Evolutionary conservation across 2,888 invertebrate species (phyloP), one percentile per base, ranked within the genome.

Genomic region (Globia sparganii): DNA sequence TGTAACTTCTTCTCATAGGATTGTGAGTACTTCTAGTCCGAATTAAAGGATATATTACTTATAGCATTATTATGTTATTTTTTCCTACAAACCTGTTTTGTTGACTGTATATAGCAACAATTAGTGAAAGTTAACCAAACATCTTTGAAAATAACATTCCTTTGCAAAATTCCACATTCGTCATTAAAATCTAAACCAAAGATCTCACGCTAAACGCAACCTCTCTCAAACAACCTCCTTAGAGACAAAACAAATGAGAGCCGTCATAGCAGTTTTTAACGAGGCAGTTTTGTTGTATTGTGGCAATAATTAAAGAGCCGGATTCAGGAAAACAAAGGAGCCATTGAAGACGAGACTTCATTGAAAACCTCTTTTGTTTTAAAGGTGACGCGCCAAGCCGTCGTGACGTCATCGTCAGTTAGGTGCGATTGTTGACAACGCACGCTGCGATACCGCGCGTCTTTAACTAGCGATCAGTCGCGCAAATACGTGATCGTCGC

Each of bases 281-380:
- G 84, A 78, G 85, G 65, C 85, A 73, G 75, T 84, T 75, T 80
- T 68, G 72, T 66, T 59, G 71, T 81, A 85, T 77, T 86, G 76
- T 82, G 65, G 40, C 65, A 59, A 72, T 82, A 82, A 87, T 86
- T 87, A 87, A 79, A 85, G 76, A 73, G 65, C 67, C 80, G 75
- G 80, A 80, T 75, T 68, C 34, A 59, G 21, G 8, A 70, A 83
- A n/a, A 84, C 76, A 83, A 83, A 72, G 53, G 58, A 37, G 11
- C 61, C 43, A 76, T 83, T 84, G 84, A 76, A 70, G 81, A 68
- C 11, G 59, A 31, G 59, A 28, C 58, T 81, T 72, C 84, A 82
- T 53, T 70, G 75, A 67, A 69, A 66, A 66, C n/a, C 46, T 59
- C 76, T 66, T 76, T 84, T 83, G 85, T 83, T 68, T 76, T 46